phyloP scores from a whole-genome alignment of 2,797 vertebrate species.

The Ctenosaura bakeri region DNA sequence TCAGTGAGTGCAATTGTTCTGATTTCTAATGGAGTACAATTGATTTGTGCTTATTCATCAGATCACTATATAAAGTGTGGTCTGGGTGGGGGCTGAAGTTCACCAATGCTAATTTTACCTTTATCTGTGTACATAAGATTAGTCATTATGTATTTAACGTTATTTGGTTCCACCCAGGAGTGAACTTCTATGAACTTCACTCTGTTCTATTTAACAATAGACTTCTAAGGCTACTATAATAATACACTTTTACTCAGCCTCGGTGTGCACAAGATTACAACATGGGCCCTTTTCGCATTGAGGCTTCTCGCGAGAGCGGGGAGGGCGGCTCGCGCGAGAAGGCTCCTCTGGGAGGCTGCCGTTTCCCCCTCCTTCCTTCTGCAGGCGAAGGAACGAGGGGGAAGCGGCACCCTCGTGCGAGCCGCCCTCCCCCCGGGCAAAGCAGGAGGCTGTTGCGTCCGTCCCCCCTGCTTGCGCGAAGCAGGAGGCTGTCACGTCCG shows the following conservation, averaged over 20 bases:
- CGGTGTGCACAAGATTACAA: neutral
- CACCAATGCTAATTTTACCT: neutral
- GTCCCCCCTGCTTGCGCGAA: too few species aligned
- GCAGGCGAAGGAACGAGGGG: too few species aligned
- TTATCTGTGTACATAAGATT: neutral
- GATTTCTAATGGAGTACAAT: neutral
- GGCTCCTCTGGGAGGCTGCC: too few species aligned
- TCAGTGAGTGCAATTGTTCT: neutral
- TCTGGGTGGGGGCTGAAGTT: neutral
- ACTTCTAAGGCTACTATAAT: neutral
- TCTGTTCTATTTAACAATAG: neutral
- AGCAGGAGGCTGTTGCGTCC: too few species aligned
- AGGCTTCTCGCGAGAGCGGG: too few species aligned
- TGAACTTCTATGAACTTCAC: neutral
- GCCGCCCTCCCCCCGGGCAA: too few species aligned
- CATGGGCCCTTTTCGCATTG: too few species aligned
- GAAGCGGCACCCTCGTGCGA: too few species aligned
- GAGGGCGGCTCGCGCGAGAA: too few species aligned
- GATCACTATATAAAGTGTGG: neutral
- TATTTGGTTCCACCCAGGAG: neutral
- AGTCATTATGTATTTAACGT: neutral
- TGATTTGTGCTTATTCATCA: neutral
- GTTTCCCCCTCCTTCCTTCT: too few species aligned
- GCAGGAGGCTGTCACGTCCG: too few species aligned
- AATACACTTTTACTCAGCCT: neutral